Conservation (phyloP, 2,113 vertebrate genomes). For the Odocoileus hemionus region DNA sequence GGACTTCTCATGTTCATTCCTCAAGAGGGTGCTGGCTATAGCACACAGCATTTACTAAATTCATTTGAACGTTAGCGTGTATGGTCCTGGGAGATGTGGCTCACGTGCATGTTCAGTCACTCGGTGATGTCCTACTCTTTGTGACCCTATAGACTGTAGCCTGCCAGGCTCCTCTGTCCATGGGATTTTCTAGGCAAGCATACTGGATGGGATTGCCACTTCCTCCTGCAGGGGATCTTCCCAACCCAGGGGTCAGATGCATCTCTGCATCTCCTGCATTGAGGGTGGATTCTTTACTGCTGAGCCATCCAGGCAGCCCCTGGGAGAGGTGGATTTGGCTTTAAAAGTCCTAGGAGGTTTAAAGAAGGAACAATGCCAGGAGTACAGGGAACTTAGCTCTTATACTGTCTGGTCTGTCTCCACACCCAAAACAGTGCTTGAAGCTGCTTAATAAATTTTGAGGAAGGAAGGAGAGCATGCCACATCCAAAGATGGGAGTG, state of each 20-base stretch:
- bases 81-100: neutral
- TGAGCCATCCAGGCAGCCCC: neutral
- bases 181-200: neutral
- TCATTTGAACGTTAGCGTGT: neutral
- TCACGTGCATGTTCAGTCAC: neutral
- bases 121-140: neutral
- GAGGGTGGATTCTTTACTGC: neutral
- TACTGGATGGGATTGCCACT: neutral
- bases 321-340: neutral
- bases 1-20: neutral
- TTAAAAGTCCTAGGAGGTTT: neutral
- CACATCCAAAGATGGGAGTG: neutral
- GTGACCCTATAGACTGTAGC: neutral
- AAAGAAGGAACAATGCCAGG: neutral
- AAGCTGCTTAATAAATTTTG: neutral
- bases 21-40: neutral
- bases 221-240: neutral
- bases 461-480: neutral
- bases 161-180: neutral
- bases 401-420: neutral
- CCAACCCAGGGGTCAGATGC: neutral
- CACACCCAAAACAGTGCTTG: neutral
- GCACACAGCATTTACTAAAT: neutral
- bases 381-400: neutral
- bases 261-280: neutral